Evolutionary conservation across 2,888 invertebrate genomes (phyloP), one percentile per base, ranked within the genome.

Genomic region (Synergus itoensis): DNA sequence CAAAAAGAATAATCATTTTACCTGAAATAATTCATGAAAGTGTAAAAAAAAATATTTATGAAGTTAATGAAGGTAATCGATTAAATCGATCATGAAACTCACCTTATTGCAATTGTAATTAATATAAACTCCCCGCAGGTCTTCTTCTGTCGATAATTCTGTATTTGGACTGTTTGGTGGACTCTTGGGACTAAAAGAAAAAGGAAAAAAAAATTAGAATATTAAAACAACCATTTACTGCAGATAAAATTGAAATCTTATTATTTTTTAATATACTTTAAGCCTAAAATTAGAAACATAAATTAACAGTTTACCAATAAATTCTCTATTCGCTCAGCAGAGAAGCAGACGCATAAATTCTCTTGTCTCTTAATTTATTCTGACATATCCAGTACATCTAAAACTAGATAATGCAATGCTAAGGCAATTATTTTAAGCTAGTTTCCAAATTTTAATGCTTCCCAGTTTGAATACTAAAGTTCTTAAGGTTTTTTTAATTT

Each of bases 141-240:
- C 96, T 87, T 97, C 96, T 87, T 96, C 96, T 21, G 95, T 95
- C 76, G 95, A 95, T 14, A 96, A 93, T 90, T 97, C 97, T 80
- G 96, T 94, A 91, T 96, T 97, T 57, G 98, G 98, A 92, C 97
- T 98, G 93, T 98, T 98, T n/a, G 98, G 98, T 18, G 98, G 98
- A 73, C 97, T 97, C 92, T 98, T 98, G 1, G 97, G 97, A 89
- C 97, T 97, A 94, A 21, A 94, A 94, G 57, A 79, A 83, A 65
- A 69, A 73, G 79, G 79, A 16, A 60, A 28, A 77, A 16, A 18
- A n/a, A 8, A 69, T 75, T 45, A 69, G 1, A 8, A 21, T 60
- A 60, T 60, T 60, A 4, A 12, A 45, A 8, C 45, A 1, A 45
- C 1, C 45, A 45, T 7, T 12, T 1, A 45, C 12, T 45, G 12